Percentiles rank a stretch among this genome's conserved stretches.
These are phyloP conservation scores for Elaphurus davidianus DNA, from an alignment of 2,113 vertebrate genomes.

Conservation along the genomic window DNA sequence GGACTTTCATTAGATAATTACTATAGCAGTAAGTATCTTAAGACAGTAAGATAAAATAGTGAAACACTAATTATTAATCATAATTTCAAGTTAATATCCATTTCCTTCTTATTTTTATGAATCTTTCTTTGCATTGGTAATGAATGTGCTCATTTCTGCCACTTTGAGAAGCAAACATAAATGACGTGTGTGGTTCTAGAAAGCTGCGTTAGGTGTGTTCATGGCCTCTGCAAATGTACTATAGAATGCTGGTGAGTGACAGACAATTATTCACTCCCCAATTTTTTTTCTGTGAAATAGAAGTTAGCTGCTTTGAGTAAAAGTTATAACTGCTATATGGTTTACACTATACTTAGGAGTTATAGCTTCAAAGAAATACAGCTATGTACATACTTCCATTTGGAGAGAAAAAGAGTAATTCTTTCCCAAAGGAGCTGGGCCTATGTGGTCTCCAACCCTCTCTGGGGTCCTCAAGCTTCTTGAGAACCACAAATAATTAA, in stretches of 20 bases:
- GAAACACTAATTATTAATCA: background rate
- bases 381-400: background rate
- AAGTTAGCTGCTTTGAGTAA: background rate
- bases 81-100: background rate
- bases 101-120: background rate
- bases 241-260: background rate
- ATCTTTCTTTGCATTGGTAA: background rate
- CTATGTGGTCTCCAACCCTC: background rate
- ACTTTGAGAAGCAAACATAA: background rate
- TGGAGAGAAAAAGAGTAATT: constrained; percentile 8
- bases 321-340: background rate
- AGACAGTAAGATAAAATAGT: background rate
- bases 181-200: background rate
- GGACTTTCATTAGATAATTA: background rate
- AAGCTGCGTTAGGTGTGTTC: background rate
- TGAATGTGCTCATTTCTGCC: background rate
- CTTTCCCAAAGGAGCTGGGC: background rate
- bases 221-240: background rate
- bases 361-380: background rate
- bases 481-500: background rate
- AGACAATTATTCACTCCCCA: background rate
- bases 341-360: background rate
- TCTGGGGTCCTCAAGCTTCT: background rate
- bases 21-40: background rate
- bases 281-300: background rate